Evolutionary conservation across 1,140 invertebrate genomes (phyloP), one percentile per base, ranked within the genome.

Genomic region (Orchesella cincta): DNA sequence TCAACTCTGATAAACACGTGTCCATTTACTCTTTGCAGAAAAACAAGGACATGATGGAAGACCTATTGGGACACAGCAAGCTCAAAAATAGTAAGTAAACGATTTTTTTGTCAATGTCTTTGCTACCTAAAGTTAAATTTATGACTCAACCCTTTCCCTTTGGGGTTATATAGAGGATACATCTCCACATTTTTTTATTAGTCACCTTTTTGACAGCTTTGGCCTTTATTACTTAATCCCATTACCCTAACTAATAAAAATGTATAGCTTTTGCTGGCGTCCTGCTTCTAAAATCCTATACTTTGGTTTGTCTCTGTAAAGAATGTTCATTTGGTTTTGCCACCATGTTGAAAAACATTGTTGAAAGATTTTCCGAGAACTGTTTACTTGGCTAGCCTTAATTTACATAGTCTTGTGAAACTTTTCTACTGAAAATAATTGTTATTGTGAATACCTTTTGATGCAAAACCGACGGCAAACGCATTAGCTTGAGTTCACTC

Each of bases 11-110:
- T 78, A 82, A 81, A 76, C 31, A 70, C 23, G 36, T 81, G 23
- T 71, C 79, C 70, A 71, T 83, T 75, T 85, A 82, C 75, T 84
- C 83, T 79, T 90, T 90, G 74, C 89, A 91, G 90, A 91, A 90
- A 87, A 90, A 90, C 84, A 90, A 90, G 84, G 89, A 90, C 82
- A 85, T 90, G 78, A 90, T 90, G 89, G 89, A 88, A 82, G 89
- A 90, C 82, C 85, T 90, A 75, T 86, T 90, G n/a, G 87, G 87
- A 73, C 89, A 87, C 82, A 89, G 88, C 83, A 90, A 90, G 85
- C 84, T 90, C 36, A 90, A 89, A 86, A 90, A 90, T 85, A 89
- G 89, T 90, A 85, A 87, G 87, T 87, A 62, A 62, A 14, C 54
- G 23, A 8, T 62, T 62, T 62, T 62, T 62, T n/a, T 62, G 3